A percentile compares a stretch with the other conserved stretches of the same genome.
Evolutionary conservation across 1,140 invertebrate species (phyloP).

Genomic region (Euura lappo): DNA sequence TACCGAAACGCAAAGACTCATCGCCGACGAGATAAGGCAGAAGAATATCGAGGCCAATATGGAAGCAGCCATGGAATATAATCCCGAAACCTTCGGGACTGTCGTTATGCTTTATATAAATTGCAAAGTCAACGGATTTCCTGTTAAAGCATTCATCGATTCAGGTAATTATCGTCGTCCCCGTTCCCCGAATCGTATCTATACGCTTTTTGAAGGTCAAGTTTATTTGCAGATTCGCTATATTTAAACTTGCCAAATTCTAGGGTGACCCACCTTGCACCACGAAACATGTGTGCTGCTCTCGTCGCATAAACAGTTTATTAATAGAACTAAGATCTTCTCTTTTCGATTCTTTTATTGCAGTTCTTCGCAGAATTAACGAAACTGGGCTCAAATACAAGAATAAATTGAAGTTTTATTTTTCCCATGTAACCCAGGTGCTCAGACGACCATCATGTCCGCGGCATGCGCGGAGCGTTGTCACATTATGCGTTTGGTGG

Average conservation of each 20-base stretch:
- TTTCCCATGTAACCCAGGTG: slow-evolving; percentile 63
- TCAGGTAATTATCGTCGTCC: slow-evolving; percentile 67
- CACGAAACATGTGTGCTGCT: background rate
- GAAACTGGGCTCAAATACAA: background rate
- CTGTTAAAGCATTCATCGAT: slow-evolving; percentile 98
- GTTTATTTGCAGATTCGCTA: slow-evolving; percentile 12
- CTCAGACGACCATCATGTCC: slow-evolving; percentile 95
- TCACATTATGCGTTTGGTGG: slow-evolving; percentile 94
- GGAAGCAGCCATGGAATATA: slow-evolving; percentile 98
- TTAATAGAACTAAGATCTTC: background rate
- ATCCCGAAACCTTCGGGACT: slow-evolving; percentile 96
- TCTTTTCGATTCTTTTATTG: too few relatives aligned
- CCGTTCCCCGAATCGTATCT: slow-evolving; percentile 6
- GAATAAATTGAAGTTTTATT: background rate
- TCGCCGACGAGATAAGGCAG: slow-evolving; percentile 93
- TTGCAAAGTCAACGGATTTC: slow-evolving; percentile 93
- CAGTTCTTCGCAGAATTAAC: too few relatives aligned
- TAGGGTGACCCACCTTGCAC: background rate
- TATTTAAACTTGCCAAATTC: slow-evolving; percentile 8
- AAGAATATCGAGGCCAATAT: slow-evolving; percentile 98
- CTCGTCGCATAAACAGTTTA: background rate
- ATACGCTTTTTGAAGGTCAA: background rate
- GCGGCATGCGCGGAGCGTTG: slow-evolving; percentile 91
- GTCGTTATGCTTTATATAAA: slow-evolving; percentile 98
- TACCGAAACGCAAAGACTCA: slow-evolving; percentile 90